These are phyloP conservation scores for Epiblema foenella DNA, from an alignment of 2,888 invertebrate genomes.

Conservation along the genomic window DNA sequence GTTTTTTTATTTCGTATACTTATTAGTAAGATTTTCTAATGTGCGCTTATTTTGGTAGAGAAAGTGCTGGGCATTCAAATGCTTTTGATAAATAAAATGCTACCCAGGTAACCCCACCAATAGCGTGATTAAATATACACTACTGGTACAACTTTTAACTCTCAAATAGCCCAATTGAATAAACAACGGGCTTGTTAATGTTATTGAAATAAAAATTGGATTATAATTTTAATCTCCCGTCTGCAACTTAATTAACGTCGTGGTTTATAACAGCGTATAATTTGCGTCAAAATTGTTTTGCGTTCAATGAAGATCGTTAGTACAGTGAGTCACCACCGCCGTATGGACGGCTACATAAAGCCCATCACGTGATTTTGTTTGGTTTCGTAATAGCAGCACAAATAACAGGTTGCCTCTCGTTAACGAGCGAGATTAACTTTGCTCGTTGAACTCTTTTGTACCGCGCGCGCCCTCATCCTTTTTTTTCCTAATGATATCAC, in stretches of 20 bases:
- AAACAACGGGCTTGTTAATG: conserved; percentile 70
- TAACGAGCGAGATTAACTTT: conserved; percentile 72
- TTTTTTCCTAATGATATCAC: conserved; percentile 64
- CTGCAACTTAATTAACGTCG: conserved; percentile 79
- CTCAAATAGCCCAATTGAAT: conserved; percentile 67
- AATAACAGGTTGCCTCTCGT: conserved; percentile 73
- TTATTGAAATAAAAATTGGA: conserved; percentile 80
- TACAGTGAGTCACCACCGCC: conserved; percentile 62
- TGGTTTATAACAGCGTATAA: conserved; percentile 77
- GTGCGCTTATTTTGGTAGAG: neutral
- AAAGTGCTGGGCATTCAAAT: neutral
- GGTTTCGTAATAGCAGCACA: conserved; percentile 74
- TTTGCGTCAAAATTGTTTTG: conserved; percentile 81
- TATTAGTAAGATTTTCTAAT: neutral
- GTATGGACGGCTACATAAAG: conserved; percentile 53
- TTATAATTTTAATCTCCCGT: conserved; percentile 79
- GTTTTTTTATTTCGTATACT: no score
- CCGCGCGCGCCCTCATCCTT: conserved; percentile 53
- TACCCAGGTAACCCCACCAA: neutral
- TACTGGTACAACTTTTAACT: conserved; percentile 42
- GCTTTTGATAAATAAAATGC: neutral
- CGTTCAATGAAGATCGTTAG: conserved; percentile 75
- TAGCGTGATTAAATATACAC: conserved; percentile 9
- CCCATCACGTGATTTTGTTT: conserved; percentile 78
- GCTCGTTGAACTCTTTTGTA: conserved; percentile 80